These are phyloP conservation scores for Melolontha melolontha DNA, from an alignment of 2,888 invertebrate species.

Conservation along the genomic window DNA sequence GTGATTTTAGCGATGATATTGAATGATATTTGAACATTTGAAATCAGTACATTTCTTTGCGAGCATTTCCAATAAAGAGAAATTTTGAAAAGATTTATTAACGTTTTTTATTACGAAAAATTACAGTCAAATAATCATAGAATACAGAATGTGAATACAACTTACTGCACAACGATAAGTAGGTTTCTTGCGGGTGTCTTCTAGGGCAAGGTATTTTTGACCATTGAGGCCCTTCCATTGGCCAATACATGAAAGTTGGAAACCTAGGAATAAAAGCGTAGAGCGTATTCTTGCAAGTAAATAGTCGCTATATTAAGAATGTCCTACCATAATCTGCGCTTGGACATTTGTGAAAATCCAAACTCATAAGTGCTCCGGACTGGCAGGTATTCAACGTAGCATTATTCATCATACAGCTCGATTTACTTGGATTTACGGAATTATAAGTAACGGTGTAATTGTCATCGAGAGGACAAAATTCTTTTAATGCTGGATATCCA, in stretches of 20 bases:
- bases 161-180: conserved; percentile 74
- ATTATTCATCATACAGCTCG: conserved; percentile 69
- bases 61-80: too few relatives aligned
- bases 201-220: conserved; percentile 70
- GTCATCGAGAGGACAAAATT: conserved; percentile 75
- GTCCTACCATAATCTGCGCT: conserved; percentile 68
- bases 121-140: too few relatives aligned
- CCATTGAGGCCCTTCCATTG: conserved; percentile 71
- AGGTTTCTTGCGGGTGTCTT: conserved; percentile 68
- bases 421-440: conserved; percentile 65
- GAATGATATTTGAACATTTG: too few relatives aligned
- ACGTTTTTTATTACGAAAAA: too few relatives aligned
- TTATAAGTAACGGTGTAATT: conserved; percentile 71
- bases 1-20: too few relatives aligned
- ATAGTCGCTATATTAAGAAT: neutral
- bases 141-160: conserved; percentile 35
- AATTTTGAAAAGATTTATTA: too few relatives aligned
- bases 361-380: conserved; percentile 70
- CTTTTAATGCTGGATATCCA: conserved; percentile 67
- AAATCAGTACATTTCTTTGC: too few relatives aligned
- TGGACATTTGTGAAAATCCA: conserved; percentile 70
- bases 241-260: conserved; percentile 73
- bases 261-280: conserved; percentile 62
- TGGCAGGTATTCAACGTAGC: conserved; percentile 74
- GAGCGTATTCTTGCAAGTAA: neutral